These are phyloP conservation scores for Petrophora chlorosata DNA, from an alignment of 2,888 invertebrate species.

Conservation along the genomic window DNA sequence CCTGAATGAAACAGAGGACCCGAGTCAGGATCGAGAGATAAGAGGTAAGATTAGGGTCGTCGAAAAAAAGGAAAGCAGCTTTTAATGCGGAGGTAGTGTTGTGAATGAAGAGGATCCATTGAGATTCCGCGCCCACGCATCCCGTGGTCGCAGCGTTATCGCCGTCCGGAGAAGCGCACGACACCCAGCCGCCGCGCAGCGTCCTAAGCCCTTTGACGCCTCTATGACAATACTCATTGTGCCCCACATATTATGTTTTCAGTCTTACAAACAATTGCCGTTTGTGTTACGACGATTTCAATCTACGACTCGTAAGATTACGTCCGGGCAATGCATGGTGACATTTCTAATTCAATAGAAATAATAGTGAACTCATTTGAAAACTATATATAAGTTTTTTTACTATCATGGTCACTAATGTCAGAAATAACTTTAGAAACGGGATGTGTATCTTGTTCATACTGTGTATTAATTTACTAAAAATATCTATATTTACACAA, in stretches of 20 bases:
- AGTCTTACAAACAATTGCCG: conserved; percentile 54
- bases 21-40: conserved; percentile 78
- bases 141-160: conserved; percentile 54
- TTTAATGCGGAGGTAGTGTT: conserved; percentile 80
- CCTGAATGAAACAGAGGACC: conserved; percentile 81
- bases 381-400: too few relatives aligned
- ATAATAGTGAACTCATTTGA: too few relatives aligned
- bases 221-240: conserved; percentile 20
- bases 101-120: conserved; percentile 82
- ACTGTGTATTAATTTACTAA: neutral
- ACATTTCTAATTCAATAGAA: neutral
- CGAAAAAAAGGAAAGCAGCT: conserved; percentile 77
- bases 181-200: too few relatives aligned
- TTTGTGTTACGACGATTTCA: conserved; percentile 53
- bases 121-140: conserved; percentile 78
- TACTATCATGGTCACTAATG: too few relatives aligned
- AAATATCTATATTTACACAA: neutral
- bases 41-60: conserved; percentile 78
- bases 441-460: too few relatives aligned
- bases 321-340: conserved; percentile 7
- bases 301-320: conserved; percentile 3
- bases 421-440: too few relatives aligned
- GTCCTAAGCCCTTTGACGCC: conserved; percentile 37
- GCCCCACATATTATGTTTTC: conserved; percentile 38
- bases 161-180: too few relatives aligned